Base-by-base conservation (phyloP, 2,797 vertebrate genomes). In the Perodicticus potto region DNA sequence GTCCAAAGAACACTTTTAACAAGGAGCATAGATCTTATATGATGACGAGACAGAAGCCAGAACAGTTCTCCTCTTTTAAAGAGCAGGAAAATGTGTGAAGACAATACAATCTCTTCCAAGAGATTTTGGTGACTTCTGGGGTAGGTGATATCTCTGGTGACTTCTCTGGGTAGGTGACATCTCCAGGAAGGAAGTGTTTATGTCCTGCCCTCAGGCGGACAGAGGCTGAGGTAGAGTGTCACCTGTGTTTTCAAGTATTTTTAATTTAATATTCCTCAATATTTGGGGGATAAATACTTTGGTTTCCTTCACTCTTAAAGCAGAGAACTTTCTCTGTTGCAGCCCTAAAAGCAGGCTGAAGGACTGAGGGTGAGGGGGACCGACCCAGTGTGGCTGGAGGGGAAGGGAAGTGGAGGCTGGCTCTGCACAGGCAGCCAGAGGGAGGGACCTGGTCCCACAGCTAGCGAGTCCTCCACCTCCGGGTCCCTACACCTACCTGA, bases 291-390 rank as follows among this genome's bases (percentile, higher is more conserved):
- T 12, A 78, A 78, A 25, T 57, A 34, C 16, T 57, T 78, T 25
- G 12, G 32, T 57, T 78, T 57, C n/a, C 53, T 57, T 57, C 23
- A 78, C 7, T 12, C 53, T 84, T 29, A 10, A 29, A 61, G 53
- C 84, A 16, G 2, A 91, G 55, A 23, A 3, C 8, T 16, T n/a
- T 57, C 45, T 32, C 34, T 32, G 55, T 67, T 32, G 1, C 19
- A 22, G 65, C 22, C 23, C 69, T 2, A 32, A 59, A 27, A 78
- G 55, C n/a, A 34, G 23, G 34, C 1, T 3, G 13, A 14, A 17
- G 70, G 23, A 32, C 2, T 20, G 0, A 4, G 14, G 0, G 16
- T 2, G 8, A 11, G 45, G 3, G 22, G 32, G 63, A 22, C 5
- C 14, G 12, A 1, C 22, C 49, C 7, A 10, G 43, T 5, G 23